A percentile compares a stretch with the other conserved stretches of the same genome.
phyloP scores from a whole-genome alignment of 1,140 invertebrate genomes.

The Cherax quadricarinatus region DNA sequence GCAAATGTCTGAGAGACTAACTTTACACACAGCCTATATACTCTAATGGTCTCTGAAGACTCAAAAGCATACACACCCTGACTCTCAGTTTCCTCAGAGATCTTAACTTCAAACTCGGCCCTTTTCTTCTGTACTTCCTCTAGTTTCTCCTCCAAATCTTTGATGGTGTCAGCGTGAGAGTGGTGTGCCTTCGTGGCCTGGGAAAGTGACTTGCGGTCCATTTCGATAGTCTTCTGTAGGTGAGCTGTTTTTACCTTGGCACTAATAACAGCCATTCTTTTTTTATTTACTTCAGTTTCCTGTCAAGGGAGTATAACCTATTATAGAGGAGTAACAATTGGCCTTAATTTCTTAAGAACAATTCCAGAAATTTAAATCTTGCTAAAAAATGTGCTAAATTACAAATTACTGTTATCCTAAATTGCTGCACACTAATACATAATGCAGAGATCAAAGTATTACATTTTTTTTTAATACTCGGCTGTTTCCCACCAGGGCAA shows the following conservation, averaged over 20 bases:
- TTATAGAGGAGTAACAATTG: too few species aligned
- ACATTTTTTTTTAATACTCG: too few species aligned
- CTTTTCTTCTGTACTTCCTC: constrained; percentile 88
- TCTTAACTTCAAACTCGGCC: constrained; percentile 89
- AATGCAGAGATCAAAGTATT: too few species aligned
- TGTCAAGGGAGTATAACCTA: constrained; percentile 74
- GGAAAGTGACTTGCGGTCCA: constrained; percentile 92
- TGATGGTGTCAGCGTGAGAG: constrained; percentile 83
- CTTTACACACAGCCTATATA: too few species aligned
- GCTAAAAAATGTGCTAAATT: too few species aligned
- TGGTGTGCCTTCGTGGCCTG: constrained; percentile 87
- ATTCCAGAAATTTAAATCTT: too few species aligned
- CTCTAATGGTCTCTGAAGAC: too few species aligned
- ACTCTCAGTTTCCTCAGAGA: constrained; percentile 89
- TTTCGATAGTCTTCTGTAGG: constrained; percentile 96
- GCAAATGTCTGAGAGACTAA: too few species aligned
- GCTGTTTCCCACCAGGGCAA: too few species aligned
- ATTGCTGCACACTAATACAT: too few species aligned
- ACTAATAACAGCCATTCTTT: constrained; percentile 96
- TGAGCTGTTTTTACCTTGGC: constrained; percentile 97
- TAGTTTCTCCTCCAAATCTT: constrained; percentile 90
- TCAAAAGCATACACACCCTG: constrained; percentile 80
- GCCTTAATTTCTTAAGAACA: too few species aligned
- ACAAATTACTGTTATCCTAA: too few species aligned
- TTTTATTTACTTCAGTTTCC: constrained; percentile 96